Evolutionary conservation across 92 coral and sea anemone species (phyloP).

Genomic region (Ricordea florida): DNA sequence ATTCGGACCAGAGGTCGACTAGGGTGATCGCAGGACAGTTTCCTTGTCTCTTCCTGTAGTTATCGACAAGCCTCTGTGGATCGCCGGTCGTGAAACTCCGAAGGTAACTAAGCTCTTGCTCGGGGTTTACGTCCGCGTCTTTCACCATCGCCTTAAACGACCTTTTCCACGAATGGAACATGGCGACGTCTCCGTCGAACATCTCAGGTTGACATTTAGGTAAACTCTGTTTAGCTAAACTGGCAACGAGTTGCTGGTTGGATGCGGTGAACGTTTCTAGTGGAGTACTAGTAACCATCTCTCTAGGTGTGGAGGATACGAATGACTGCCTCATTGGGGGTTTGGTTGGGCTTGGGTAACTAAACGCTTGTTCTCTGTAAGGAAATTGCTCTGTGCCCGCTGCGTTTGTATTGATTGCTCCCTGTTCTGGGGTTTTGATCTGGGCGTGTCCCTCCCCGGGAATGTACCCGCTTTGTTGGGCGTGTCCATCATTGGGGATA

Average conservation of each 20-base stretch:
- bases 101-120: conserved; percentile 9
- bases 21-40: not conserved
- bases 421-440: too few relatives aligned
- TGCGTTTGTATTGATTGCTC: too few relatives aligned
- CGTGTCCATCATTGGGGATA: too few relatives aligned
- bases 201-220: conserved; percentile 27
- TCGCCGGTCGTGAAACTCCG: not conserved
- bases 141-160: conserved; percentile 11
- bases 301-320: too few relatives aligned
- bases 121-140: too few relatives aligned
- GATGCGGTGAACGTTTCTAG: not conserved
- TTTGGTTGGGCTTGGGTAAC: too few relatives aligned
- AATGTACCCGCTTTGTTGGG: too few relatives aligned
- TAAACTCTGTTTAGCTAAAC: conserved; percentile 17
- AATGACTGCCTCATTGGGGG: not conserved
- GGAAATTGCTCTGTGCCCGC: too few relatives aligned
- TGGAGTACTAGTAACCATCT: not conserved
- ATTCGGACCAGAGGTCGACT: not conserved
- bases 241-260: conserved; percentile 16
- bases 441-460: too few relatives aligned
- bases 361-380: too few relatives aligned
- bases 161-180: conserved; percentile 29
- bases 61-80: conserved; percentile 9
- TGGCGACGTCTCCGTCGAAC: conserved; percentile 4
- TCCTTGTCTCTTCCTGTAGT: conserved; percentile 4